These are phyloP conservation scores for Atractosteus spatula DNA, from an alignment of 2,113 vertebrate species.

Conservation along the genomic window DNA sequence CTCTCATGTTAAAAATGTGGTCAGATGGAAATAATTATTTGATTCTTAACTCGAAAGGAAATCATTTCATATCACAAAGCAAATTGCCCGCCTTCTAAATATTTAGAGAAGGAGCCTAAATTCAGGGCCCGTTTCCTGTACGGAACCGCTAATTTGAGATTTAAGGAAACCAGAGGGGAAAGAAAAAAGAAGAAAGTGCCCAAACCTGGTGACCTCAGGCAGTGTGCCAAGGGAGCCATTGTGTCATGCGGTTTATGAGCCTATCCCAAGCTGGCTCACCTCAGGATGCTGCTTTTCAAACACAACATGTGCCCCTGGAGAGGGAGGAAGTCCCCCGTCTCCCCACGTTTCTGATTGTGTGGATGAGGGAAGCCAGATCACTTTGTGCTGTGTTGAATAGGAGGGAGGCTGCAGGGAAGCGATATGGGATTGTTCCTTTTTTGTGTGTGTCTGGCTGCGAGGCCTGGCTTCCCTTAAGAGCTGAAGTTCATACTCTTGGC, in stretches of 20 bases:
- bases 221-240: slow-evolving; percentile 17
- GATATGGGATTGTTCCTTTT: too few relatives aligned
- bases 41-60: slow-evolving; percentile 58
- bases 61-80: slow-evolving; percentile 54
- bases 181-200: slow-evolving; percentile 28
- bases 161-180: slow-evolving; percentile 33
- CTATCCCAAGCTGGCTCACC: slow-evolving; percentile 16
- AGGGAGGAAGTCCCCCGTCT: slow-evolving; percentile 43
- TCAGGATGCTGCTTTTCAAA: slow-evolving; percentile 47
- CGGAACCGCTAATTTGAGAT: slow-evolving; percentile 47
- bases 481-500: slow-evolving; percentile 11
- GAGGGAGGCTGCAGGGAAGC: neutral
- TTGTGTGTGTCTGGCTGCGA: too few relatives aligned
- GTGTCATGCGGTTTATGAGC: slow-evolving; percentile 28
- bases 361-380: slow-evolving; percentile 25
- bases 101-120: slow-evolving; percentile 51
- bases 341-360: slow-evolving; percentile 33
- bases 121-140: slow-evolving; percentile 36
- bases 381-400: slow-evolving; percentile 16
- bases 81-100: slow-evolving; percentile 61
- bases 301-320: slow-evolving; percentile 29
- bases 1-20: slow-evolving; percentile 16
- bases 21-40: slow-evolving; percentile 59
- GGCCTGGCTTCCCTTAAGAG: too few relatives aligned
- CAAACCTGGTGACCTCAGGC: slow-evolving; percentile 38